Conservation (phyloP, 2,113 vertebrate genomes). For the Odontesthes bonariensis region DNA sequence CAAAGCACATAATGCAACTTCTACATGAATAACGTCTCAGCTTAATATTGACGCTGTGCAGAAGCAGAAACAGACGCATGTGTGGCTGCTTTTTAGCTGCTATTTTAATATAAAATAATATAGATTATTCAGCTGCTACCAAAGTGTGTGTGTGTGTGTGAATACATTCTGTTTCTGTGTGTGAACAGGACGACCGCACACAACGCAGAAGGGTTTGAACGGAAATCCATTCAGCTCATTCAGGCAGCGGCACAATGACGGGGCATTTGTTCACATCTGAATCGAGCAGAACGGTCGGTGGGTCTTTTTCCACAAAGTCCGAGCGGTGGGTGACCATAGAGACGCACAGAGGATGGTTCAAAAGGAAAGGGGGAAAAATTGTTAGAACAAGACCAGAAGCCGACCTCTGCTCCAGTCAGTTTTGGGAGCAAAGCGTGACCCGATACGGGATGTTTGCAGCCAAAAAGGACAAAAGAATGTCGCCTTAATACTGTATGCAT, state of each 20-base stretch:
- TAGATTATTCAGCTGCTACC: conserved; percentile 25
- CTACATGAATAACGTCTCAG: conserved; percentile 22
- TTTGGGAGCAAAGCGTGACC: too few species aligned
- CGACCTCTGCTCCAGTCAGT: not conserved
- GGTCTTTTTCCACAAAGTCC: conserved; percentile 2
- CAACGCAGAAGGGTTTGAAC: not conserved
- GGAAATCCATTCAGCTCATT: conserved; percentile 35
- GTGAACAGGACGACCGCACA: conserved; percentile 33
- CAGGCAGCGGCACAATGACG: conserved; percentile 27
- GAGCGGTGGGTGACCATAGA: conserved; percentile 4
- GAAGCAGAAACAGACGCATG: not conserved
- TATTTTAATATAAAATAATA: conserved; percentile 2
- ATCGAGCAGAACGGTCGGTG: conserved; percentile 15
- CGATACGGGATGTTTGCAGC: too few species aligned
- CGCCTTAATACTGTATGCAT: too few species aligned
- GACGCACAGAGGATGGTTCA: not conserved
- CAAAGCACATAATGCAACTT: not conserved
- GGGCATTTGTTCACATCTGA: conserved; percentile 8
- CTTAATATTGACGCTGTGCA: not conserved
- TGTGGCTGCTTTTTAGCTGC: not conserved
- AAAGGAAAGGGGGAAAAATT: not conserved
- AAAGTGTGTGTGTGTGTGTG: conserved; percentile 4
- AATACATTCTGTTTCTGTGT: conserved; percentile 4
- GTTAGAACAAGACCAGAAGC: not conserved
- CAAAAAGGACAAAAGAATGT: too few species aligned